Evolutionary conservation across 2,888 invertebrate species (phyloP), one percentile per base, ranked within the genome.

Genomic region (Coecobrya sp.): DNA sequence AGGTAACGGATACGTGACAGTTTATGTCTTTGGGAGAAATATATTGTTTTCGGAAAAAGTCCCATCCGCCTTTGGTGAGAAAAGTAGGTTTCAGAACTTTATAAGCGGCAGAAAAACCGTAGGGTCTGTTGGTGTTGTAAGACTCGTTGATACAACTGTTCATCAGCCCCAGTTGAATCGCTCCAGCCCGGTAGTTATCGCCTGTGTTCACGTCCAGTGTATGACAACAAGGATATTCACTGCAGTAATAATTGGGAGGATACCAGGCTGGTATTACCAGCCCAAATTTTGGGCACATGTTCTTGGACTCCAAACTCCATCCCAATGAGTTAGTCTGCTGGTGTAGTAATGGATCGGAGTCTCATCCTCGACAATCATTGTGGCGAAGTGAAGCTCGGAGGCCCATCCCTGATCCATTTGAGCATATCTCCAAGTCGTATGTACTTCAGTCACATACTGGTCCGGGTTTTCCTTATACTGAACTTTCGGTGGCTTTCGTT

Each of bases 351-450:
- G 86, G 25, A 86, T 86, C n/a, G 86, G 86, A 19, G 25, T 86
- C 49, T 86, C 86, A n/a, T 86, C 86, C 70, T 86, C 86, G 11
- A 86, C 22, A 1, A 86, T 86, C 68, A 86, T 16, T 3, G 86
- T 68, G 5, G 86, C 86, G 25, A 86, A 86, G 68, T 86, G 86
- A 16, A 86, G 68, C 22, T 86, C 45, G 4, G 86, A 68, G 2
- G 68, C 49, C 25, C 42, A 68, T 16, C 7, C 11, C 2, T 30
- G 13, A 22, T 45, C 22, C 86, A 70, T 22, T 36, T 86, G 86
- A 5, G 86, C 86, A n/a, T 45, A 86, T 27, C 86, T 65, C 86
- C 86, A 86, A n/a, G 84, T 84, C 0, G 86, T 81, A 65, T 92
- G 92, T 13, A 81, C 82, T 52, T 92, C 92, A 0, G 92, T 89